These are phyloP conservation scores for Pseudois nayaur DNA, from an alignment of 2,113 vertebrate genomes.

Conservation along the genomic window DNA sequence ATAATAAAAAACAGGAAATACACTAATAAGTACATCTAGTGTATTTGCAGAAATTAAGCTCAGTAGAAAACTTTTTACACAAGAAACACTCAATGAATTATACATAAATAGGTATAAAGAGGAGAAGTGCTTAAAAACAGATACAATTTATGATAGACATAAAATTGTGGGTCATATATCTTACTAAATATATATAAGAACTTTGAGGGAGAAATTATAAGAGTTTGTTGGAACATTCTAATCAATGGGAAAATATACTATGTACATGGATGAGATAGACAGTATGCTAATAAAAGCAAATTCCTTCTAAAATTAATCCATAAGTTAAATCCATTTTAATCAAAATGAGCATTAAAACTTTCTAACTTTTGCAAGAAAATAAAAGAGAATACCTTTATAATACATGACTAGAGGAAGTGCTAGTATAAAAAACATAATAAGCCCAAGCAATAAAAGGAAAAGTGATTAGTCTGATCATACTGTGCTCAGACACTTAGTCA, in stretches of 20 bases:
- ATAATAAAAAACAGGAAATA: background rate
- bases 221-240: background rate
- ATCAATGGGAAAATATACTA: background rate
- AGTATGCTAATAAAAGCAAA: background rate
- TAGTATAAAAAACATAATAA: background rate
- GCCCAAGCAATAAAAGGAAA: background rate
- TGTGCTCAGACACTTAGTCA: background rate
- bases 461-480: background rate
- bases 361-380: background rate
- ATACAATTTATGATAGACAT: background rate
- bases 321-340: background rate
- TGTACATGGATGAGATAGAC: background rate
- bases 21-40: background rate
- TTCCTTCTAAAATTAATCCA: background rate
- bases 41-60: background rate
- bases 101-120: background rate
- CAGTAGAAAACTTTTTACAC: background rate
- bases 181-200: background rate
- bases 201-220: background rate
- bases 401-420: background rate
- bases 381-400: background rate
- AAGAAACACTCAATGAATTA: background rate
- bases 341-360: conserved; percentile 16
- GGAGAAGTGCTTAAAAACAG: background rate
- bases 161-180: background rate